phyloP scores from a whole-genome alignment of 2,113 vertebrate species.

The Hymenochirus boettgeri region DNA sequence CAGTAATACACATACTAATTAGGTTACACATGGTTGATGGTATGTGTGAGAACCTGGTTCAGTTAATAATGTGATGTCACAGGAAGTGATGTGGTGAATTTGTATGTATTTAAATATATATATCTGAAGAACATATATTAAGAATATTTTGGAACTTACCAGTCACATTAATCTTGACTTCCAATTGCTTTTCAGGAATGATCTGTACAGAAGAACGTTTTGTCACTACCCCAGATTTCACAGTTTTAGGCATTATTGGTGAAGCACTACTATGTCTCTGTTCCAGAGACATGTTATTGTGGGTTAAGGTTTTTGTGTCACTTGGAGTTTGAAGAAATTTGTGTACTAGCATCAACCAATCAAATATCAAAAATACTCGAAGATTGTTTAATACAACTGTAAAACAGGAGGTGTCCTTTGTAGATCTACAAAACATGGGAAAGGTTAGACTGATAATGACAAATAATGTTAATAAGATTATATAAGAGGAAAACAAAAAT shows the following conservation, averaged over 20 bases:
- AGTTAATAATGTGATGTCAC: too few species aligned
- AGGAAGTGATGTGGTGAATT: too few species aligned
- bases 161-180: conserved; percentile 93
- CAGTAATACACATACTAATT: too few species aligned
- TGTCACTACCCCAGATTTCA: conserved; percentile 91
- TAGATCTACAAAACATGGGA: conserved; percentile 65
- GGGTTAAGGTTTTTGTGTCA: conserved; percentile 58
- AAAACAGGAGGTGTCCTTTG: conserved; percentile 87
- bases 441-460: too few species aligned
- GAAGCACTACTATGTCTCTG: conserved; percentile 55
- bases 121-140: too few species aligned
- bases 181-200: conserved; percentile 76
- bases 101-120: too few species aligned
- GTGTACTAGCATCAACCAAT: conserved; percentile 85
- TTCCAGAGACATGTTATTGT: conserved; percentile 43
- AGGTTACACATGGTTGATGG: too few species aligned
- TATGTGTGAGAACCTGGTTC: too few species aligned
- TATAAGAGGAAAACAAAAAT: too few species aligned
- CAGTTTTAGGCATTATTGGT: conserved; percentile 76
- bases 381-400: conserved; percentile 94
- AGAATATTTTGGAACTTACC: conserved; percentile 67
- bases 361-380: conserved; percentile 91
- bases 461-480: too few species aligned
- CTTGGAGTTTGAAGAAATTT: conserved; percentile 77
- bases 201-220: conserved; percentile 84